A percentile compares a stretch with the other conserved stretches of the same genome.
These are phyloP conservation scores for Euthynnus affinis DNA, from an alignment of 2,797 vertebrate species.

Conservation along the genomic window DNA sequence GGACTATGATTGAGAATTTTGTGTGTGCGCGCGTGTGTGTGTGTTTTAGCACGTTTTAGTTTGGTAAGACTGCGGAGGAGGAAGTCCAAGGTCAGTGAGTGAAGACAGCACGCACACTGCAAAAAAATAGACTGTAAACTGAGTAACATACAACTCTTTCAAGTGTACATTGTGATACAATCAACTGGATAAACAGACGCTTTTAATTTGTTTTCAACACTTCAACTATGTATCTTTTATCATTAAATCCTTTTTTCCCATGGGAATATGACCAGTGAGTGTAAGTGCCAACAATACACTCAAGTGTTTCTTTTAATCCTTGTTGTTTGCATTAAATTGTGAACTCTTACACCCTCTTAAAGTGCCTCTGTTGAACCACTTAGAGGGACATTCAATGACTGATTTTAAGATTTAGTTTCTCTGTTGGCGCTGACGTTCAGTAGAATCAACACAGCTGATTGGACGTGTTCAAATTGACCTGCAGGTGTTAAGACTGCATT, in stretches of 20 bases:
- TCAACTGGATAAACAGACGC: neutral
- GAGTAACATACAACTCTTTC: neutral
- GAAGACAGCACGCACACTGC: slow-evolving; percentile 10
- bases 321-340: neutral
- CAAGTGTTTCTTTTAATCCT: neutral
- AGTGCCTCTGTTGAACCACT: slow-evolving; percentile 1
- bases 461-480: slow-evolving; percentile 6
- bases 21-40: slow-evolving; percentile 4
- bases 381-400: slow-evolving; percentile 1
- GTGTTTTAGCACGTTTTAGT: slow-evolving; percentile 29
- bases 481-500: too few relatives aligned
- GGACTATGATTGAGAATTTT: neutral
- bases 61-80: slow-evolving; percentile 24
- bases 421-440: slow-evolving; percentile 3
- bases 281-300: slow-evolving; percentile 9
- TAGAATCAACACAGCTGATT: slow-evolving; percentile 17
- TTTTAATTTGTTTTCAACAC: slow-evolving; percentile 7
- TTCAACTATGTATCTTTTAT: slow-evolving; percentile 24
- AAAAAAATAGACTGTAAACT: slow-evolving; percentile 19
- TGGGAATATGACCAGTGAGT: slow-evolving; percentile 36
- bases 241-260: slow-evolving; percentile 12
- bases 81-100: slow-evolving; percentile 67
- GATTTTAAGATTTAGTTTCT: slow-evolving; percentile 12
- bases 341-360: neutral
- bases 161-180: slow-evolving; percentile 22